These are phyloP conservation scores for Drosophila bipectinata DNA, from an alignment of 1,140 invertebrate species.

Conservation along the genomic window DNA sequence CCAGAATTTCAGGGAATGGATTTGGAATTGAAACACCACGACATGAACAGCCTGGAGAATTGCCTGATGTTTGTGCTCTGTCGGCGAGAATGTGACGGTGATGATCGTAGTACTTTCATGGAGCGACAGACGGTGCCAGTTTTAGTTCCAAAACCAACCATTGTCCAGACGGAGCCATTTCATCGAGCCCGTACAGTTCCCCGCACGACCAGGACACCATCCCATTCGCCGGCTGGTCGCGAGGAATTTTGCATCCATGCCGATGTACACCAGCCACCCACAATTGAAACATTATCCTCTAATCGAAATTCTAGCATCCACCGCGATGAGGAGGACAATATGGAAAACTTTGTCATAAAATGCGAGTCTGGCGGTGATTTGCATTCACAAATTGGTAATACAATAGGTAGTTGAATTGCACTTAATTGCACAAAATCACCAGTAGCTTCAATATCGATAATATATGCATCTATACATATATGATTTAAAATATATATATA, in stretches of 20 bases:
- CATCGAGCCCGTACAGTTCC: neutral
- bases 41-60: slow-evolving; percentile 42
- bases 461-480: slow-evolving; percentile 1
- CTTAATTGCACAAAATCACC: neutral
- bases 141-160: neutral
- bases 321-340: slow-evolving; percentile 46
- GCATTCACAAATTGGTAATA: slow-evolving; percentile 70
- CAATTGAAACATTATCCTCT: neutral
- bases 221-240: slow-evolving; percentile 54
- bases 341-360: slow-evolving; percentile 23
- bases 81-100: slow-evolving; percentile 5
- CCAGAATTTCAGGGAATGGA: neutral
- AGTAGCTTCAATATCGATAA: slow-evolving; percentile 9
- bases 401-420: slow-evolving; percentile 32
- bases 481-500: neutral
- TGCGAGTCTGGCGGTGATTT: slow-evolving; percentile 31
- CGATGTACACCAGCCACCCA: slow-evolving; percentile 43
- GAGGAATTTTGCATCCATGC: slow-evolving; percentile 37
- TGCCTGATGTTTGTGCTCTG: slow-evolving; percentile 40
- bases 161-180: neutral
- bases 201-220: slow-evolving; percentile 1
- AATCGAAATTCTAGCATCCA: slow-evolving; percentile 37
- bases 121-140: slow-evolving; percentile 13
- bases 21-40: neutral
- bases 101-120: slow-evolving; percentile 43